phyloP scores from a whole-genome alignment of 2,113 vertebrate species.

The Triplophysa dalaica region DNA sequence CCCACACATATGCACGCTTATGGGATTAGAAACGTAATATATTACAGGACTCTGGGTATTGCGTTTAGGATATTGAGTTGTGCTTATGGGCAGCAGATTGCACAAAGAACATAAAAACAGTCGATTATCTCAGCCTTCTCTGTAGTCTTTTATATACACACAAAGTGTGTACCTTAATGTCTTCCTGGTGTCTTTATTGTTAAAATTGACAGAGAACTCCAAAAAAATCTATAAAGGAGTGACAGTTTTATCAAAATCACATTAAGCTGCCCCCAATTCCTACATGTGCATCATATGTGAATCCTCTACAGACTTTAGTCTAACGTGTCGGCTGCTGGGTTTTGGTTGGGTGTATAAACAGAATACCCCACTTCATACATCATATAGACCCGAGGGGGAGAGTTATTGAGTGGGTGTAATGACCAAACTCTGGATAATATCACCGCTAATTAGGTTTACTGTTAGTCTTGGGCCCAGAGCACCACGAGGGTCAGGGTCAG shows the following conservation, averaged over 20 bases:
- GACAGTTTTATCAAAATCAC: not conserved
- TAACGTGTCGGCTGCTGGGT: slow-evolving; percentile 2
- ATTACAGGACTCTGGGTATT: not conserved
- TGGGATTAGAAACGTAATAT: slow-evolving; percentile 22
- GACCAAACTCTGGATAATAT: slow-evolving; percentile 42
- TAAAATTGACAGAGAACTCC: no score
- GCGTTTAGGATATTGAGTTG: slow-evolving; percentile 24
- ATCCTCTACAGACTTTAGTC: slow-evolving; percentile 2
- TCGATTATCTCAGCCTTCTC: slow-evolving; percentile 12
- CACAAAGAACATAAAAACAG: slow-evolving; percentile 23
- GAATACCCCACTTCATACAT: slow-evolving; percentile 38
- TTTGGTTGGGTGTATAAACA: slow-evolving; percentile 14
- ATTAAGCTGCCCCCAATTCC: not conserved
- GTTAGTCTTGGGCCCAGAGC: slow-evolving; percentile 41
- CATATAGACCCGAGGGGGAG: slow-evolving; percentile 36
- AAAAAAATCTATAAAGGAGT: slow-evolving; percentile 1
- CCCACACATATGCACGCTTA: slow-evolving; percentile 1
- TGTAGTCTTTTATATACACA: not conserved
- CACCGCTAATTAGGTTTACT: slow-evolving; percentile 49
- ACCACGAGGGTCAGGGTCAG: slow-evolving; percentile 21
- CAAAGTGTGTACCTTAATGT: not conserved
- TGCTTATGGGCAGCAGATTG: slow-evolving; percentile 35
- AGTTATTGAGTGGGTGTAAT: slow-evolving; percentile 45
- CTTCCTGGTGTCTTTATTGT: not conserved
- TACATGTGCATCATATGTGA: not conserved